These are phyloP conservation scores for Bradypus variegatus DNA, from an alignment of 2,797 vertebrate genomes.

Conservation along the genomic window DNA sequence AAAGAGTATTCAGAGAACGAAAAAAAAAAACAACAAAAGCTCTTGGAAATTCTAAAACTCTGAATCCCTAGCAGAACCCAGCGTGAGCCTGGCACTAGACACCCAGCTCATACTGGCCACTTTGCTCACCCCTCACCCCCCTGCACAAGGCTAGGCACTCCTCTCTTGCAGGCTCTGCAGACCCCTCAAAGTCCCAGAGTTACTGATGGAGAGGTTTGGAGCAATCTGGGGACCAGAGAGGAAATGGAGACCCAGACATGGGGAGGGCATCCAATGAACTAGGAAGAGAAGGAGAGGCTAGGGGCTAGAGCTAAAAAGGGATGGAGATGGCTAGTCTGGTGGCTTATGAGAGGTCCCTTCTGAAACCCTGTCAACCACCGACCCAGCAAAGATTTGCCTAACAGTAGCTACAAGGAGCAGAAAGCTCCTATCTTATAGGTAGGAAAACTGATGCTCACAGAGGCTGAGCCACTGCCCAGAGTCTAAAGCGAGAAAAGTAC, in stretches of 20 bases:
- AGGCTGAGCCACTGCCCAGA: background rate
- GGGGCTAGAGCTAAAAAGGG: background rate
- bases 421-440: background rate
- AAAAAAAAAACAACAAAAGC: background rate
- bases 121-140: background rate
- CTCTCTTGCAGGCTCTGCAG: background rate
- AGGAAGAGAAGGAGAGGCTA: background rate
- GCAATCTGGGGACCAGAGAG: background rate
- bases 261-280: background rate
- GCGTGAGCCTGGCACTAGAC: background rate
- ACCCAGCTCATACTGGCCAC: background rate
- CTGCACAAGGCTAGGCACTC: background rate
- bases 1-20: background rate
- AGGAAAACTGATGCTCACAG: background rate
- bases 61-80: background rate
- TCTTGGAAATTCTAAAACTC: background rate
- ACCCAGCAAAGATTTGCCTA: background rate
- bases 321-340: background rate
- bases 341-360: no score
- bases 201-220: background rate
- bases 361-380: background rate
- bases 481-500: background rate
- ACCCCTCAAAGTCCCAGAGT: background rate
- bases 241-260: background rate
- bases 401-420: background rate